Conservation (phyloP, 2,113 vertebrate species). For the Protobothrops mucrosquamatus region DNA sequence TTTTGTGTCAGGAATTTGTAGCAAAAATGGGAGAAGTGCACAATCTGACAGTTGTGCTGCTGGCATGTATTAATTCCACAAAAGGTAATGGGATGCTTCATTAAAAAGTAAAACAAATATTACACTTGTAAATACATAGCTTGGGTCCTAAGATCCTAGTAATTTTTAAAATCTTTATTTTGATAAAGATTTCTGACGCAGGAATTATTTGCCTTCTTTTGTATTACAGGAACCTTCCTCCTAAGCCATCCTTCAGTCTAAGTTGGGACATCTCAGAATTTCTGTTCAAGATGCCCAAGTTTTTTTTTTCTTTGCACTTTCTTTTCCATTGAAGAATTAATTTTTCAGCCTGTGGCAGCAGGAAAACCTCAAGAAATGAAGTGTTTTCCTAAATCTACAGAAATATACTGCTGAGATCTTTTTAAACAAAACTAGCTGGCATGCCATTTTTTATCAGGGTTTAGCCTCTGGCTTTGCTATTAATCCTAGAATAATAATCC, state of each 20-base stretch:
- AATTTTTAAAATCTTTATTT: neutral
- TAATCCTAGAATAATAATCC: neutral
- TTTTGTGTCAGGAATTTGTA: neutral
- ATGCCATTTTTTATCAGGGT: neutral
- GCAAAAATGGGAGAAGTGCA: neutral
- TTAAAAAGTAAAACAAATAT: neutral
- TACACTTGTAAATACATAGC: neutral
- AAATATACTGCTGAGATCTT: neutral
- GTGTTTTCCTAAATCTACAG: neutral
- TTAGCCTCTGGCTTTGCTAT: neutral
- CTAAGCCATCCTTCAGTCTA: neutral
- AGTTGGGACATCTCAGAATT: neutral
- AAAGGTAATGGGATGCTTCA: neutral
- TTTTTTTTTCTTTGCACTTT: neutral
- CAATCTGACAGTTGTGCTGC: neutral
- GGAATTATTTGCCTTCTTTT: neutral
- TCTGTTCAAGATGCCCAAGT: too few relatives aligned
- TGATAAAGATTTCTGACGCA: neutral
- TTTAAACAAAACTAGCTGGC: neutral
- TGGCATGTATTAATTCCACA: neutral
- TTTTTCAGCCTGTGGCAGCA: neutral
- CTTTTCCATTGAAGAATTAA: neutral
- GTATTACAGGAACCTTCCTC: neutral
- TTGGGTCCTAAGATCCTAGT: neutral
- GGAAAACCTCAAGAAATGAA: neutral